Base-by-base conservation (phyloP, 2,113 vertebrate genomes). In the Pycnonotus jocosus region DNA sequence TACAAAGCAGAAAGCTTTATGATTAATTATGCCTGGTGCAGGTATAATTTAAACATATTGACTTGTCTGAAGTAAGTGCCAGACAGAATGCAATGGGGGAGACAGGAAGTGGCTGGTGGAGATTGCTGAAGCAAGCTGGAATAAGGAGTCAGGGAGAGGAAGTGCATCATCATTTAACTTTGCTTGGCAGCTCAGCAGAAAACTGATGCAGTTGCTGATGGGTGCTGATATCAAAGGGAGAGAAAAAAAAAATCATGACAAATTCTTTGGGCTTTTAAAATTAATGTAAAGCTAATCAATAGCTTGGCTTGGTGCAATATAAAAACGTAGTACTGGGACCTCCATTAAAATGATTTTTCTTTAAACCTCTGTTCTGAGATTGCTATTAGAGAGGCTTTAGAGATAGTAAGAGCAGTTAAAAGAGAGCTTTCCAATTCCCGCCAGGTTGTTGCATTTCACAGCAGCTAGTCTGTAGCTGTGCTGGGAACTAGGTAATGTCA, bases 1-100 rank as follows among this genome's bases (percentile, higher is more conserved):
- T 96, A 73, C 89, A 95, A 96, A 97, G 97, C 95, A 98, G 95
- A 98, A 95, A 97, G 93, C 86, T 95, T 95, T 92, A 94, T 98
- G 97, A 98, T 98, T 94, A 97, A 98, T 97, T 96, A 88, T 22
- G 12, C 93, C 91, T 93, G 90, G 84, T 91, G 81, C 93, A 97
- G 95, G 95, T 97, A 97, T 97, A 97, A 98, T 98, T 98, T 97
- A 95, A 97, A 96, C 61, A 24, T 98, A 98, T 97, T 94, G 98
- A 97, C 97, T 96, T 93, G 97, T 97, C 98, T 98, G 97, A 94
- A 97, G 90, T 95, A 94, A 97, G 96, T 97, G 96, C 97, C 96
- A 97, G 98, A 97, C 91, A 6, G 88, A n/a, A n/a, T 94, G 91
- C 88, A 94, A 58, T 88, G 73, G 97, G 92, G 93, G 97, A 97